Percentiles rank a stretch among this genome's conserved stretches.
These are phyloP conservation scores for Xylota segnis DNA, from an alignment of 2,888 invertebrate genomes.

Conservation along the genomic window DNA sequence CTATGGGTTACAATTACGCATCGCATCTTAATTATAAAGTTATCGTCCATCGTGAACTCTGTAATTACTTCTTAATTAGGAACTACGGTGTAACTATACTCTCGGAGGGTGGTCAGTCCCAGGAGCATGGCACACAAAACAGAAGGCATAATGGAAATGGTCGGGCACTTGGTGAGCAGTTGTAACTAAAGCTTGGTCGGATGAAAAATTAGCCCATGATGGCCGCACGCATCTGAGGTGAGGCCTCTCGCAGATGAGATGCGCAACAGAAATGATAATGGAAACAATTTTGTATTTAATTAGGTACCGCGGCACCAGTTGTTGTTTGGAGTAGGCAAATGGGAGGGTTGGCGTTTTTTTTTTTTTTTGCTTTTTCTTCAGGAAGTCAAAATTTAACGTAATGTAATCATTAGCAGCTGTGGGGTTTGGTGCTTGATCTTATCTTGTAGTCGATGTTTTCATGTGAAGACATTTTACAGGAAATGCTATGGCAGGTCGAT, in stretches of 20 bases:
- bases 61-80: constrained; percentile 72
- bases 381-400: not conserved
- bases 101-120: constrained; percentile 29
- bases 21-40: constrained; percentile 74
- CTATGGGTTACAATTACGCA: constrained; percentile 60
- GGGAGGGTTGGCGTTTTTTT: not conserved
- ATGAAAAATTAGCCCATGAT: constrained; percentile 34
- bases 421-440: too few species aligned
- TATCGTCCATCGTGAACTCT: constrained; percentile 60
- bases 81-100: constrained; percentile 28
- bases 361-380: not conserved
- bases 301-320: constrained; percentile 14
- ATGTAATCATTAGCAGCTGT: too few species aligned
- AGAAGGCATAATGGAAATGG: not conserved
- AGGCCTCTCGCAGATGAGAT: not conserved
- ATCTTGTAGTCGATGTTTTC: too few species aligned
- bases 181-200: constrained; percentile 11
- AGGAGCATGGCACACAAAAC: not conserved
- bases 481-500: too few species aligned
- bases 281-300: constrained; percentile 21
- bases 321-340: not conserved
- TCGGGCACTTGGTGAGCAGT: constrained; percentile 27
- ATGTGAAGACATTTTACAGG: too few species aligned
- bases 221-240: constrained; percentile 51
- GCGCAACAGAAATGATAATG: constrained; percentile 14